phyloP scores from a whole-genome alignment of 2,888 invertebrate genomes.

The Acleris laterana region DNA sequence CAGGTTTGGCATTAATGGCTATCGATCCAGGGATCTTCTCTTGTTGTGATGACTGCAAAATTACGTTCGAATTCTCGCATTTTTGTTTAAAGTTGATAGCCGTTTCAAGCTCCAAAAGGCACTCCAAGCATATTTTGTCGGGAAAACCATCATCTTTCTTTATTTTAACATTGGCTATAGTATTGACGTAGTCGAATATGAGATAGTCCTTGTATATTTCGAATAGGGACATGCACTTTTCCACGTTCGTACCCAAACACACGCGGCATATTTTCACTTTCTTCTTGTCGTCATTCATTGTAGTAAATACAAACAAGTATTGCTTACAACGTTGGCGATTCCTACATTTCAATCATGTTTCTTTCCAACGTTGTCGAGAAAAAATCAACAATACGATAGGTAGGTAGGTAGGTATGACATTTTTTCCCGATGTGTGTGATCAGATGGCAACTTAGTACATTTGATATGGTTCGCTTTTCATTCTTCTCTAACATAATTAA shows the following conservation, averaged over 20 bases:
- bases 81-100: conserved; percentile 65
- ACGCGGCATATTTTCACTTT: conserved; percentile 59
- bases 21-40: conserved; percentile 17
- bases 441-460: too few species aligned
- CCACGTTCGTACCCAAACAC: conserved; percentile 55
- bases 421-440: too few species aligned
- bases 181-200: conserved; percentile 61
- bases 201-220: conserved; percentile 57
- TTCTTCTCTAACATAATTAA: too few species aligned
- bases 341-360: too few species aligned
- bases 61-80: conserved; percentile 61
- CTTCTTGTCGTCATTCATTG: conserved; percentile 48
- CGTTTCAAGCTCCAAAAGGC: conserved; percentile 62
- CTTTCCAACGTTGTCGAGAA: too few species aligned
- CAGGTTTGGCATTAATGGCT: conserved; percentile 29
- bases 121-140: conserved; percentile 62
- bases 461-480: too few species aligned
- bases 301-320: conserved; percentile 1
- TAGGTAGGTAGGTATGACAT: too few species aligned
- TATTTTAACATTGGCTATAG: conserved; percentile 62
- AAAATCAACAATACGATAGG: too few species aligned
- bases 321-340: too few species aligned
- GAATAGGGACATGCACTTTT: conserved; percentile 59
- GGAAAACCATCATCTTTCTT: conserved; percentile 64
- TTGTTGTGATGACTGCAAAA: conserved; percentile 46